These are phyloP conservation scores for Aphaenogaster ashmeadi DNA, from an alignment of 1,140 invertebrate species.

Conservation along the genomic window DNA sequence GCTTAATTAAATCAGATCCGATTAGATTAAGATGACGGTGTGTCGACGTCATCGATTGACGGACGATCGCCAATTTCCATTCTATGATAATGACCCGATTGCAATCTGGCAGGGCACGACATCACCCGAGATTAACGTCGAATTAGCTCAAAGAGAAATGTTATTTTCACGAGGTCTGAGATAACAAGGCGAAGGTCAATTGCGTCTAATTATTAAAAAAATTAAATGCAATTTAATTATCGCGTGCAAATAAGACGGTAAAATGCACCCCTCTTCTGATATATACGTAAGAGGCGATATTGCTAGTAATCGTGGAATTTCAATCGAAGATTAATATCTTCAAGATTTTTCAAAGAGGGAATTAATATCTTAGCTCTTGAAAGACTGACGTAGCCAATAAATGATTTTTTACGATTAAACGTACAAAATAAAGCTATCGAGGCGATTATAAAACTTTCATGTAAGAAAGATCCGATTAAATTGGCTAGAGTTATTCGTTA, in stretches of 20 bases:
- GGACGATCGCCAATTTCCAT: slow-evolving; percentile 18
- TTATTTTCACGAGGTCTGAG: background rate
- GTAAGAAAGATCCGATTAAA: background rate
- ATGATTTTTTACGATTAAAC: slow-evolving; percentile 16
- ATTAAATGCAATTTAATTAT: slow-evolving; percentile 10
- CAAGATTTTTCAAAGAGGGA: background rate
- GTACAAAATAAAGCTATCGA: slow-evolving; percentile 14
- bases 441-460: background rate
- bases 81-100: slow-evolving; percentile 28
- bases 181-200: background rate
- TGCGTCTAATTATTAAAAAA: background rate
- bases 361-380: slow-evolving; percentile 22
- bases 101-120: background rate
- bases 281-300: background rate
- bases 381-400: background rate
- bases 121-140: slow-evolving; percentile 5
- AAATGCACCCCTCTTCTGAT: background rate
- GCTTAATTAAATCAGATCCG: slow-evolving; percentile 3
- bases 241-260: background rate
- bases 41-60: background rate
- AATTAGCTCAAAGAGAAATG: background rate
- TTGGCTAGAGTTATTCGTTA: background rate
- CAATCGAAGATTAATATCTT: slow-evolving; percentile 16
- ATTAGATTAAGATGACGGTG: slow-evolving; percentile 13
- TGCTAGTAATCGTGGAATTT: background rate